Conservation (phyloP, 2,888 invertebrate genomes). For the Augochlorella aurata region DNA sequence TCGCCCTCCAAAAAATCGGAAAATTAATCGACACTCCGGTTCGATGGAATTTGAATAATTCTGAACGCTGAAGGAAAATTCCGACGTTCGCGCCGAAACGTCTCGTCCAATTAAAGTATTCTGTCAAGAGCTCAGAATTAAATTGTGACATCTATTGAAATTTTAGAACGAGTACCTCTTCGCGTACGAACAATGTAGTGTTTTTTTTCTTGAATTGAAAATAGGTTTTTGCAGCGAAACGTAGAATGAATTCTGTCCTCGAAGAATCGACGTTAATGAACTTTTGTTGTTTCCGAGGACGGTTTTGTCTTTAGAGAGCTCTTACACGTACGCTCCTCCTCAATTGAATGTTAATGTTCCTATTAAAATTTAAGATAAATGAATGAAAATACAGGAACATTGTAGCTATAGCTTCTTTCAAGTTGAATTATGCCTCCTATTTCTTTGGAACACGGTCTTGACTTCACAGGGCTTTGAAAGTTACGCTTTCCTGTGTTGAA, state of each 20-base stretch:
- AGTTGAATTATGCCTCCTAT: not conserved
- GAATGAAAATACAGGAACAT: not conserved
- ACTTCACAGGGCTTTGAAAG: not conserved
- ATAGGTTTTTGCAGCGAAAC: not conserved
- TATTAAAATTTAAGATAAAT: not conserved
- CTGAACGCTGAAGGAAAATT: not conserved
- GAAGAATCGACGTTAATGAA: not conserved
- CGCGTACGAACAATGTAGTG: not conserved
- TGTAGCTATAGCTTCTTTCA: not conserved
- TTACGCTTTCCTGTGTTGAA: not conserved
- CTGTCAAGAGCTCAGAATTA: not conserved
- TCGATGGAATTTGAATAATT: not conserved
- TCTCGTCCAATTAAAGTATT: not conserved
- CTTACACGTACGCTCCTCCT: not conserved
- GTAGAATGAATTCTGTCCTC: not conserved
- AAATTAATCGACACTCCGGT: not conserved
- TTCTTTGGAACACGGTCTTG: not conserved
- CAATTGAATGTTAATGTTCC: not conserved
- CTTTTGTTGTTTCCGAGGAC: not conserved
- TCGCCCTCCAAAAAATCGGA: not conserved
- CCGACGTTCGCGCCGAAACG: not conserved
- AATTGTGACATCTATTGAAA: not conserved
- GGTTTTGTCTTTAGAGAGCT: not conserved
- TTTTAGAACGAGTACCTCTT: not conserved
- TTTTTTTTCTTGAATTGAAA: not conserved